Percentiles rank a stretch among this genome's conserved stretches.
Evolutionary conservation across 1,140 invertebrate genomes (phyloP).

Genomic region (Lucilia sericata): DNA sequence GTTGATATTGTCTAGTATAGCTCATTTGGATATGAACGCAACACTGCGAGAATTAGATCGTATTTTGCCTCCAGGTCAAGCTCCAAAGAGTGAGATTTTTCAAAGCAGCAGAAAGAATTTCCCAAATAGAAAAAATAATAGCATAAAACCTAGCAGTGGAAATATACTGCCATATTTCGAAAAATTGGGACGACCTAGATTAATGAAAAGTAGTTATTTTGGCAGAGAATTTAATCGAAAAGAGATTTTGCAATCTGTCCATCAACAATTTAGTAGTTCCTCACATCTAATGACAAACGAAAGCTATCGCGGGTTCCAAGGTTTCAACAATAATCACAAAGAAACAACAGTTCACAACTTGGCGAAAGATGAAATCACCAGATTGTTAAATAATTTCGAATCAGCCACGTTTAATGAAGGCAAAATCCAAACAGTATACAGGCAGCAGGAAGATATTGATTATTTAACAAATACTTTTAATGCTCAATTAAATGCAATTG

Average conservation of each 20-base stretch:
- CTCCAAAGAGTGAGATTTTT: not conserved
- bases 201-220: slow-evolving; percentile 19
- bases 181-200: not conserved
- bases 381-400: slow-evolving; percentile 20
- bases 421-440: not conserved
- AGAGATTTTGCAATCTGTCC: not conserved
- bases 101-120: not conserved
- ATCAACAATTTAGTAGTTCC: slow-evolving; percentile 2
- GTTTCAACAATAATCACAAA: slow-evolving; percentile 4
- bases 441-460: not conserved
- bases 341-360: not conserved
- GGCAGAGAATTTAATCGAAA: not conserved
- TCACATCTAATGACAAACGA: slow-evolving; percentile 23
- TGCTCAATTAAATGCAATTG: not conserved
- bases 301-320: slow-evolving; percentile 43
- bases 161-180: slow-evolving; percentile 45
- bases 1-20: slow-evolving; percentile 55
- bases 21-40: slow-evolving; percentile 56
- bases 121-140: not conserved
- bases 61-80: slow-evolving; percentile 51
- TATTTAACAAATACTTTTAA: slow-evolving; percentile 16
- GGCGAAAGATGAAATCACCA: slow-evolving; percentile 29
- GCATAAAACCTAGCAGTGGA: not conserved
- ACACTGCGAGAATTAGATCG: slow-evolving; percentile 56
- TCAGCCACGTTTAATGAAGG: not conserved